phyloP scores from a whole-genome alignment of 1,140 invertebrate genomes.

The Caenorhabditis tropicalis region DNA sequence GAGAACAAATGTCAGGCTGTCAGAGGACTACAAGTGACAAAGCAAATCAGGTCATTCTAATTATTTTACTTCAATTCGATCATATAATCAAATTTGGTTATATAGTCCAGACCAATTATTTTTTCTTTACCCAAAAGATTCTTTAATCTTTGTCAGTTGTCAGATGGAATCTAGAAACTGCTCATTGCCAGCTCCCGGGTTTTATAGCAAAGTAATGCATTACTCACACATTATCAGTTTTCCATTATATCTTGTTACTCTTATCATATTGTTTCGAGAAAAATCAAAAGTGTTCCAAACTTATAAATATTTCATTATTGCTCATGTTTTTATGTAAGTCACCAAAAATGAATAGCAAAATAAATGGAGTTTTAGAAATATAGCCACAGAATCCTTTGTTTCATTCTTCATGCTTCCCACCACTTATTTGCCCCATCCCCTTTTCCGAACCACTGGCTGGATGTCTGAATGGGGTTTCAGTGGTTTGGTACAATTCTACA shows the following conservation, averaged over 20 bases:
- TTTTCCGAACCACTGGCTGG: background rate
- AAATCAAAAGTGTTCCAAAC: too few relatives aligned
- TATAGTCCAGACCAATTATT: too few relatives aligned
- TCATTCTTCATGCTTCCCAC: slow-evolving; percentile 1
- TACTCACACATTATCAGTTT: background rate
- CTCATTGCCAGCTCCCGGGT: background rate
- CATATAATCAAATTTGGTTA: too few relatives aligned
- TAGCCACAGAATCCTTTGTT: background rate
- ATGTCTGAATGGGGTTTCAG: background rate
- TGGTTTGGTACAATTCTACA: background rate
- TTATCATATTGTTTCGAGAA: background rate
- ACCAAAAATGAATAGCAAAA: too few relatives aligned
- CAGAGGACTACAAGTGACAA: too few relatives aligned
- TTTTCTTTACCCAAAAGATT: too few relatives aligned
- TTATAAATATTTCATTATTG: background rate
- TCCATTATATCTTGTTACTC: background rate
- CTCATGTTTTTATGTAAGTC: background rate
- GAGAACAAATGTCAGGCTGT: too few relatives aligned
- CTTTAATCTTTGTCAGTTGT: too few relatives aligned
- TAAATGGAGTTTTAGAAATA: background rate
- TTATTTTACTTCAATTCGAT: too few relatives aligned
- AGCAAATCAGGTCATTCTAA: too few relatives aligned
- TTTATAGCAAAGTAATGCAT: background rate
- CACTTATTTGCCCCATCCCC: background rate
- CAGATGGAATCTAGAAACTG: background rate